Conservation (phyloP, 2,797 vertebrate species). For the Alfaro cultratus region DNA sequence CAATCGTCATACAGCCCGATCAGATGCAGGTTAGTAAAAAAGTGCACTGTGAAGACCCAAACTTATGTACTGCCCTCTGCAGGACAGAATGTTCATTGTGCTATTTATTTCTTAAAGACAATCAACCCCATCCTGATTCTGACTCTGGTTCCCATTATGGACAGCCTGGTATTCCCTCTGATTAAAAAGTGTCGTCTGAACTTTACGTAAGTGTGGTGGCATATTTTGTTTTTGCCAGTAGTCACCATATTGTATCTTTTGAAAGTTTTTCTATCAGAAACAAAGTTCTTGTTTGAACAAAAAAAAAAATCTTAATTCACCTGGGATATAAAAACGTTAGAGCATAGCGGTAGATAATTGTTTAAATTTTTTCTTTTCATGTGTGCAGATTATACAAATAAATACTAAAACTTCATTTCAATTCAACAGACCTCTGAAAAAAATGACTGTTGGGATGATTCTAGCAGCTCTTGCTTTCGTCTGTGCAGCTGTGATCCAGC, state of each 20-base stretch:
- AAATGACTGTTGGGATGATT: slow-evolving; percentile 95
- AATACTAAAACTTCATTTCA: slow-evolving; percentile 16
- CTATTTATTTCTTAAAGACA: slow-evolving; percentile 78
- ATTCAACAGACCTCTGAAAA: slow-evolving; percentile 87
- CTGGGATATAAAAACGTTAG: background rate
- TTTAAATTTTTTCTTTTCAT: background rate
- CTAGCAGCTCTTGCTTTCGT: slow-evolving; percentile 91
- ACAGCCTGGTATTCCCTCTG: slow-evolving; percentile 88
- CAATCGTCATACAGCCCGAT: slow-evolving; percentile 88
- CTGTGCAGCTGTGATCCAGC: slow-evolving; percentile 87
- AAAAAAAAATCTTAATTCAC: background rate
- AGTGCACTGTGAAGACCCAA: background rate
- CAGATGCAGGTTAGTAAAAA: slow-evolving; percentile 92
- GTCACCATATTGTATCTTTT: background rate
- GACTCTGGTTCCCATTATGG: slow-evolving; percentile 89
- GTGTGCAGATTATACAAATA: background rate
- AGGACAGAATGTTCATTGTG: slow-evolving; percentile 42
- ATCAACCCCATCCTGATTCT: slow-evolving; percentile 93
- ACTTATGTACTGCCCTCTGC: slow-evolving; percentile 12
- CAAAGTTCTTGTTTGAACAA: background rate
- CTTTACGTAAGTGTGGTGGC: slow-evolving; percentile 86
- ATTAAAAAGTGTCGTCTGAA: slow-evolving; percentile 90
- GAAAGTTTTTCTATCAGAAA: background rate
- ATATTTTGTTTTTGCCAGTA: background rate
- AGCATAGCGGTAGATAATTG: background rate